Base-by-base conservation (phyloP, 2,797 vertebrate genomes). In the Zenarchopterus dispar region DNA sequence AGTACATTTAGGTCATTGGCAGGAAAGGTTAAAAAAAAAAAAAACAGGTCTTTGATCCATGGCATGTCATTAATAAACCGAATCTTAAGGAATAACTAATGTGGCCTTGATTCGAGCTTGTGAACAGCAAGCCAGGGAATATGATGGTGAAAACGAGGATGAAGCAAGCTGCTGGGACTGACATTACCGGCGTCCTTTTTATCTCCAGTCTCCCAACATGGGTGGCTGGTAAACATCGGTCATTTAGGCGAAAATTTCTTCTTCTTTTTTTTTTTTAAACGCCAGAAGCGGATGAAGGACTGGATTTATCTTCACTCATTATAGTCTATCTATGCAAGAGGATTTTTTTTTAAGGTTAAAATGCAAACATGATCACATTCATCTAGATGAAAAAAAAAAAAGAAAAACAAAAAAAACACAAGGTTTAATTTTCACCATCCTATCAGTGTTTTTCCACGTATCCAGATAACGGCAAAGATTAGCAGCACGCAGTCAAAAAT, bases 41-140 rank as follows among this genome's bases (percentile, higher is more conserved):
- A 80, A 73, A 65, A 56, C 48, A 36, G 21, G 36, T 24, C 70
- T 87, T 77, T 90, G 84, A 92, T 90, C 82, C 85, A 85, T 83
- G 61, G 74, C 79, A 80, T 87, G 89, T 89, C 82, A 80, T 87
- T 89, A 85, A 89, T 70, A 80, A 85, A 61, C 61, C 10, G 15
- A 90, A 88, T 89, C 88, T 91, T 91, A 91, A 90, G 88, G 90
- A 91, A 92, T 92, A 79, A 74, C 85, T 92, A 91, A 92, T 91
- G 89, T 88, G 90, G 82, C 88, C 89, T 91, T 91, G 91, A 91
- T 91, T 83, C 83, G 84, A 84, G 75, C 84, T 81, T 79, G 78
- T 65, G 74, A 84, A 85, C 84, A 87, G 77, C 70, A 58, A 85
- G 85, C 84, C 82, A 84, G 88, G 89, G 88, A 90, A 91, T 89